Base-by-base conservation (phyloP, 2,888 invertebrate species). In the Caenorhabditis sp. region DNA sequence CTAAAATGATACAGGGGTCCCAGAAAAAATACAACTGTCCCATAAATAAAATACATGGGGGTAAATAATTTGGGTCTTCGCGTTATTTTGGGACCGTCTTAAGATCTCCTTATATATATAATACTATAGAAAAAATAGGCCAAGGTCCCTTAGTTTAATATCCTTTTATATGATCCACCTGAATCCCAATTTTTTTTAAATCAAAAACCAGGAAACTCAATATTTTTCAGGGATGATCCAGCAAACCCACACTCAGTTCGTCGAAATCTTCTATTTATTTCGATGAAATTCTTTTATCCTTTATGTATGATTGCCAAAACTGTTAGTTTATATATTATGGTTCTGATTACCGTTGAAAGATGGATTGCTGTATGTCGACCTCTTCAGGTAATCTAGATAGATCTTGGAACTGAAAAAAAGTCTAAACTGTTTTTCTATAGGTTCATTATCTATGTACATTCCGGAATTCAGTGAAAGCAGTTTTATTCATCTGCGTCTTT, bases 331-430 rank as follows among this genome's bases (percentile, higher is more conserved):
- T 75, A 70, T 36, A 70, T 75, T 10, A 75, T 75, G 75, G 70
- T 75, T 7, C 56, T 70, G 1, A 75, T 75, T 17, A 75, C 70
- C 1, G 26, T 70, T 8, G 75, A 75, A 65, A 52, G 75, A 62
- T 75, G 75, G 70, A 67, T 75, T 23, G 75, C 75, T 2, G 75
- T 75, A 10, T 75, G 75, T 49, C 31, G 67, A 43, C 75, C 75
- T 14, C 31, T 74, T n/a, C 74, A 74, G 67, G 73, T 73, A n/a
- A 49, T 50, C 25, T 50, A n/a, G n/a, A n/a, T 23, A 21, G n/a
- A n/a, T n/a, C n/a, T n/a, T n/a, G n/a, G n/a, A n/a, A n/a, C n/a
- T 10, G 31, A 4, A 31, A 31, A 31, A 31, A 31, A 31, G 4
- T 31, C 31, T 10, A 31, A 31, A 31, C 10, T 10, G 4, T 20